Conservation (phyloP, 1,140 invertebrate species). For the Orchestia grillus region DNA sequence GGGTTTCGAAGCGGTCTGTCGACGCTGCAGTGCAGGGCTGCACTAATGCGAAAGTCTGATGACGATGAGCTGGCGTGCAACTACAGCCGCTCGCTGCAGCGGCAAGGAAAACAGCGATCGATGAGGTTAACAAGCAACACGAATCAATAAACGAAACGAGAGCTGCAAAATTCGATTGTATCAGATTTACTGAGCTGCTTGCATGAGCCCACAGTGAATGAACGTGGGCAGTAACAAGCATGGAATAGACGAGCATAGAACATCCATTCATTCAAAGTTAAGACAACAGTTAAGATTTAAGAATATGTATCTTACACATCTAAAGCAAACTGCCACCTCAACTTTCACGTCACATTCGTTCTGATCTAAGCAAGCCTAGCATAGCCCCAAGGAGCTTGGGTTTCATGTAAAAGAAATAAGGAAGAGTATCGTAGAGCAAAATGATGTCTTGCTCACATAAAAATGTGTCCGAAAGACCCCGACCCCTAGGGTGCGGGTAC, state of each 20-base stretch:
- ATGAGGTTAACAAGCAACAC: conserved; percentile 31
- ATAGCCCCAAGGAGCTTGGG: background rate
- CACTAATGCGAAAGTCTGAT: background rate
- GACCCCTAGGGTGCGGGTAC: too few species aligned
- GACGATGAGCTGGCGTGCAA: background rate
- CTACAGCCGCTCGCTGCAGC: background rate
- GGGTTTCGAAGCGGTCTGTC: background rate
- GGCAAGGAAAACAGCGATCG: background rate
- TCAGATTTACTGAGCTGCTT: background rate
- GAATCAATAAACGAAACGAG: conserved; percentile 7
- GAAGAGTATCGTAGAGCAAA: background rate
- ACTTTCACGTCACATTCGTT: background rate
- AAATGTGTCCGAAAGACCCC: background rate
- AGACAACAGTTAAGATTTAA: background rate
- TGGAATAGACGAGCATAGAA: background rate
- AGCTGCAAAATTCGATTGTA: background rate
- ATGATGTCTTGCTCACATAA: background rate
- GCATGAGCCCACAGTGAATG: background rate
- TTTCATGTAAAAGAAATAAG: background rate
- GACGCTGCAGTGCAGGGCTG: background rate
- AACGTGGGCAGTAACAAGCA: background rate
- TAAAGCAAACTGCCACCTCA: background rate
- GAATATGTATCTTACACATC: background rate
- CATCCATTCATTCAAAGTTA: too few species aligned
- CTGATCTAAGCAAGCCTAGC: background rate